Base-by-base conservation (phyloP, 2,888 invertebrate genomes). In the Archaeoteleia sp. region DNA sequence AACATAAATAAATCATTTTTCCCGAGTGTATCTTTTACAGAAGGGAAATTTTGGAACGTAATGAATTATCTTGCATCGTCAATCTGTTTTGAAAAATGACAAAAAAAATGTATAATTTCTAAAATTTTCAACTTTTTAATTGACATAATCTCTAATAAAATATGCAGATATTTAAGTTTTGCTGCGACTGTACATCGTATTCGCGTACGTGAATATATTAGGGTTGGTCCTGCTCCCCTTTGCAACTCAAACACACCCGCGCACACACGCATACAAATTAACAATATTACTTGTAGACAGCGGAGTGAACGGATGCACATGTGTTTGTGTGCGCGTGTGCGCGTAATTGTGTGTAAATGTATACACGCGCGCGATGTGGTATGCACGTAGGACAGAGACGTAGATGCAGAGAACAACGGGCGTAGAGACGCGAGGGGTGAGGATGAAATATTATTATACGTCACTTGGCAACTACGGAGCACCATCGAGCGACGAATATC, bases 391-490 rank as follows among this genome's bases (percentile, higher is more conserved):
- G 63, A 70, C 58, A 58, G 70, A 67, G 70, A 70, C 62, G 61
- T 46, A 58, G 55, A 66, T 57, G 67, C 53, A n/a, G 65, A 51
- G 48, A 53, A 55, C 63, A 46, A 67, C 63, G 55, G 57, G 71
- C 34, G 49, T 43, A 32, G 67, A 34, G 66, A 45, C 51, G 42
- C 68, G 42, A 51, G 40, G 73, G 73, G 80, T n/a, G n/a, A n/a
- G 75, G 79, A 78, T 82, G 81, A 82, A 82, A 82, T 82, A 82
- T 82, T 82, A 82, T 82, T 82, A 82, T 82, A 82, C 82, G 81
- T 82, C 82, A 82, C 81, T 82, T 82, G 82, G 82, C 82, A 82
- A 82, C 82, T 82, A 80, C 78, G 77, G 77, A 79, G 82, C 79
- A 77, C 78, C 81, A 79, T 82, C 81, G 80, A 82, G 75, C 77